These are phyloP conservation scores for Microctonus hyperodae DNA, from an alignment of 2,888 invertebrate genomes.

Conservation along the genomic window DNA sequence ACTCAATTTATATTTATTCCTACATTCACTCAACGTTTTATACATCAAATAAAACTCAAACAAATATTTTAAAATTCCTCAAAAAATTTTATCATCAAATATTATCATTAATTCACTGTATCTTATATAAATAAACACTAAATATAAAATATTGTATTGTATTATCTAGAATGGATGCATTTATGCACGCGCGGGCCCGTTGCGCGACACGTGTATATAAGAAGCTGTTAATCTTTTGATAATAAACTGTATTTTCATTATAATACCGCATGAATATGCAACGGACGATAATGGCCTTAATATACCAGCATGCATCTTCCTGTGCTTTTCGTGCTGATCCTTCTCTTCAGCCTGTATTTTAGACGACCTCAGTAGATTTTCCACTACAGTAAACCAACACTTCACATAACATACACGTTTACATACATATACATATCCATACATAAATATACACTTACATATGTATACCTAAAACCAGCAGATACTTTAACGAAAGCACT, in stretches of 20 bases:
- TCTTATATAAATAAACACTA: too few relatives aligned
- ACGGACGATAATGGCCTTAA: constrained; percentile 63
- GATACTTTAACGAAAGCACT: not conserved
- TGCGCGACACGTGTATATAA: constrained; percentile 42
- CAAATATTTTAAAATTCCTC: too few relatives aligned
- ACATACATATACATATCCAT: too few relatives aligned
- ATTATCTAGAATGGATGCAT: not conserved
- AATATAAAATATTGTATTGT: too few relatives aligned
- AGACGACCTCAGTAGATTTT: constrained; percentile 54
- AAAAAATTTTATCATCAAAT: too few relatives aligned
- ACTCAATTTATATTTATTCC: too few relatives aligned
- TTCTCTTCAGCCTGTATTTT: constrained; percentile 56
- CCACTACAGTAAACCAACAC: constrained; percentile 25
- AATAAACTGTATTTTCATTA: constrained; percentile 64
- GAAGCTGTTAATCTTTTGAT: constrained; percentile 64
- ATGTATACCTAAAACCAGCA: not conserved
- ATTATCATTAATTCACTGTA: too few relatives aligned
- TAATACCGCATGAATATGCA: constrained; percentile 64
- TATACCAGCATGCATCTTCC: constrained; percentile 63
- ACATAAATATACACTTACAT: not conserved
- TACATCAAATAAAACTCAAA: too few relatives aligned
- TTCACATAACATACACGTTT: not conserved
- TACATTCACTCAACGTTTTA: too few relatives aligned
- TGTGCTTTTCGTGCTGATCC: constrained; percentile 63
- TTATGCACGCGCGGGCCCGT: not conserved